Percentiles rank a stretch among this genome's conserved stretches.
These are phyloP conservation scores for Tigriopus californicus DNA, from an alignment of 2,888 invertebrate species.

Conservation along the genomic window DNA sequence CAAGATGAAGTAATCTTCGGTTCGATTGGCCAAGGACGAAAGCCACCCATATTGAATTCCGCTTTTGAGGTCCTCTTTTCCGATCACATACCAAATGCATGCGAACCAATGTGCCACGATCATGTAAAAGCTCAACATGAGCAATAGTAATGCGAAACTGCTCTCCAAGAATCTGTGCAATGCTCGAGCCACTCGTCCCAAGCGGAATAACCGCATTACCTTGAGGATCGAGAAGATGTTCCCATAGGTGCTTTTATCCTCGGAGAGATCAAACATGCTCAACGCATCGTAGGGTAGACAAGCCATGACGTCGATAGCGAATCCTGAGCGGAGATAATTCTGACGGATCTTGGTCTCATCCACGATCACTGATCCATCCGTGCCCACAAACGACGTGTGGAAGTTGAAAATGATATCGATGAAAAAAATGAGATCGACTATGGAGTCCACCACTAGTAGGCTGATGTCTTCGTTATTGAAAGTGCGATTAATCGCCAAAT, in stretches of 20 bases:
- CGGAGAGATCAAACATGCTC: conserved; percentile 23
- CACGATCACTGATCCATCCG: conserved; percentile 36
- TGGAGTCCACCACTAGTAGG: conserved; percentile 26
- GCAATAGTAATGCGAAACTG: conserved; percentile 37
- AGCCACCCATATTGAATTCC: conserved; percentile 30
- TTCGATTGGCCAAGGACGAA: conserved; percentile 30
- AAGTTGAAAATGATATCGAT: conserved; percentile 39
- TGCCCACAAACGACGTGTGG: conserved; percentile 39
- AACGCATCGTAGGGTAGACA: conserved; percentile 40
- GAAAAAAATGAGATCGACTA: conserved; percentile 40
- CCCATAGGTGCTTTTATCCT: not conserved
- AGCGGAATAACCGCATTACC: not conserved
- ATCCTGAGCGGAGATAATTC: conserved; percentile 39
- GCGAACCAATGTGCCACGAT: conserved; percentile 39
- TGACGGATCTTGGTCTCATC: conserved; percentile 33
- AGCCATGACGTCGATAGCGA: conserved; percentile 37
- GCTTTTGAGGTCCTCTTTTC: conserved; percentile 22
- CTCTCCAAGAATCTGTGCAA: conserved; percentile 38
- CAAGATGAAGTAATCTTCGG: conserved; percentile 23
- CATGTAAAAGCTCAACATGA: conserved; percentile 35
- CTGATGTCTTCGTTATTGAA: not conserved
- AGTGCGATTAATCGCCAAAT: conserved; percentile 33
- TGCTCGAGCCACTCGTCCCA: conserved; percentile 25
- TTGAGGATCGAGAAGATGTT: conserved; percentile 5
- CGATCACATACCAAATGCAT: conserved; percentile 38